Percentiles rank a stretch among this genome's conserved stretches.
These are phyloP conservation scores for Mechanitis mazaeus DNA, from an alignment of 2,888 invertebrate species.

Conservation along the genomic window DNA sequence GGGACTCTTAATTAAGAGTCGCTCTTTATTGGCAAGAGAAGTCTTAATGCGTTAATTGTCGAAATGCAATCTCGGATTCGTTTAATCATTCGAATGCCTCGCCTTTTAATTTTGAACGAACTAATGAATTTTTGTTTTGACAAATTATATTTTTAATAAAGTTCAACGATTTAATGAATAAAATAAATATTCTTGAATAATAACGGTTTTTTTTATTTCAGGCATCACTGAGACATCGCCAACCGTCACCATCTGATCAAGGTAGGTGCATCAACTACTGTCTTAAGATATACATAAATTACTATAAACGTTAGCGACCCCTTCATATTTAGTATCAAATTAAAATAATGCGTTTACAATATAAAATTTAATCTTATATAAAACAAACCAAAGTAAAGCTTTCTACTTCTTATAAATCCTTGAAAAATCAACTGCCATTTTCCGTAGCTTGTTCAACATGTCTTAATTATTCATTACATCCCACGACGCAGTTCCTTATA, in stretches of 20 bases:
- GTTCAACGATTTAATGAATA: constrained; percentile 33
- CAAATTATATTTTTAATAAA: constrained; percentile 49
- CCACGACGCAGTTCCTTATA: constrained; percentile 51
- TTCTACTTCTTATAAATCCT: constrained; percentile 15
- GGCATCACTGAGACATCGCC: constrained; percentile 63
- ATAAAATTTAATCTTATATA: background rate
- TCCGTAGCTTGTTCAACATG: constrained; percentile 50
- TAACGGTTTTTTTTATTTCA: constrained; percentile 52
- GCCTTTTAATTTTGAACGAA: constrained; percentile 64
- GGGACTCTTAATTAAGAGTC: constrained; percentile 73
- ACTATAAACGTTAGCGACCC: too few species aligned
- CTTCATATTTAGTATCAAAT: too few species aligned
- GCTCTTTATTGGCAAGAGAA: constrained; percentile 71
- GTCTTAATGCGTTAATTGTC: constrained; percentile 76
- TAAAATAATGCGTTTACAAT: background rate
- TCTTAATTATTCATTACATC: constrained; percentile 74
- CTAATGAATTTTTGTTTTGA: constrained; percentile 41
- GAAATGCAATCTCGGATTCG: constrained; percentile 73
- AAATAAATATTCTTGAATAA: background rate
- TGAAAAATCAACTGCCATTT: constrained; percentile 43
- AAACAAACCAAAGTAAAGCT: constrained; percentile 3
- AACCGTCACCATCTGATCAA: constrained; percentile 66
- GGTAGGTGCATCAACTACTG: constrained; percentile 44
- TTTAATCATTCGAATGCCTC: constrained; percentile 69
- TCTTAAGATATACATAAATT: background rate